Conservation (phyloP, 2,113 vertebrate genomes). For the Paracanthobrama guichenoti region DNA sequence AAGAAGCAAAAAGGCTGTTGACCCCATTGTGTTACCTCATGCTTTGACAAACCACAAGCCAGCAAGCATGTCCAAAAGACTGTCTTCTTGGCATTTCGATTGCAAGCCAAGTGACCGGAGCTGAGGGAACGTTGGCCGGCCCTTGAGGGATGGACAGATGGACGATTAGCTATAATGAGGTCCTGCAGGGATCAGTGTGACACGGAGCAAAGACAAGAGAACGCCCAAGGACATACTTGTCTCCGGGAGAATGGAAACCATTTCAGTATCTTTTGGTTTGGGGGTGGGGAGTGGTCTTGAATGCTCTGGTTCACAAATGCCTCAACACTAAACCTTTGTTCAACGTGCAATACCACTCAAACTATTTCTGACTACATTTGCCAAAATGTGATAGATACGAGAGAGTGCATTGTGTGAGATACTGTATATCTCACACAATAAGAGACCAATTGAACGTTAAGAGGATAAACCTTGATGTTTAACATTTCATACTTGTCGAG, state of each 20-base stretch:
- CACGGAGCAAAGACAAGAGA: conserved; percentile 47
- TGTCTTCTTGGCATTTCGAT: conserved; percentile 55
- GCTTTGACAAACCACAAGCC: conserved; percentile 16
- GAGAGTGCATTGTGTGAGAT: no score
- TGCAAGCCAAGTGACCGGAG: conserved; percentile 50
- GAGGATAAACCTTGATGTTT: no score
- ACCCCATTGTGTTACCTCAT: conserved; percentile 44
- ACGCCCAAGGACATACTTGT: conserved; percentile 45
- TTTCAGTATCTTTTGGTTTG: background rate
- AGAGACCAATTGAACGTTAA: no score
- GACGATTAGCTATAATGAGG: conserved; percentile 72
- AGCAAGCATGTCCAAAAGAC: conserved; percentile 36
- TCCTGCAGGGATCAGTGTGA: conserved; percentile 63
- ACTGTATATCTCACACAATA: no score
- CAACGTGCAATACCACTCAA: background rate
- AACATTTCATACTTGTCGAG: no score
- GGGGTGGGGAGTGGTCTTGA: background rate
- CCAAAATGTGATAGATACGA: no score
- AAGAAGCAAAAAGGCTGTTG: conserved; percentile 56
- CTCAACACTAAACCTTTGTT: background rate
- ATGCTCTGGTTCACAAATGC: background rate
- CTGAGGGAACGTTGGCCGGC: conserved; percentile 48
- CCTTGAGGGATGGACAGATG: conserved; percentile 67
- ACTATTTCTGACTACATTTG: no score
- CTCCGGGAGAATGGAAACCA: conserved; percentile 8